Base-by-base conservation (phyloP, 2,797 vertebrate species). In the Coilia nasus region DNA sequence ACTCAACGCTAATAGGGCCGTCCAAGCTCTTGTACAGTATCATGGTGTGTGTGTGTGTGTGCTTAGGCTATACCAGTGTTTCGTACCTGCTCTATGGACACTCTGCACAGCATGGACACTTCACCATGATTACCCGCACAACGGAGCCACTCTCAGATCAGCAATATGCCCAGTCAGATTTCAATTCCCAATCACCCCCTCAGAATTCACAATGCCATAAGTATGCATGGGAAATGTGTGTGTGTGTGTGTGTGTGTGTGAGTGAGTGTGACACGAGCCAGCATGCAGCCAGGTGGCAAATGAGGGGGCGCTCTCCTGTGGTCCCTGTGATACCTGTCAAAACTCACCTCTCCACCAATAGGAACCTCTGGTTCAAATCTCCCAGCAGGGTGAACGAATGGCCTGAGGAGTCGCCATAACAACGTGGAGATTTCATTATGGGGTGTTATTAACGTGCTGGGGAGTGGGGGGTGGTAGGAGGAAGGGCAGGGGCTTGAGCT, bases 341-440 rank as follows among this genome's bases (percentile, higher is more conserved):
- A 71, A 67, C 25, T 31, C 9, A 6, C 10, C 62, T 28, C 7
- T 54, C 64, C 64, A 71, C 64, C 28, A 31, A 71, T 35, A 28
- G 31, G 28, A 71, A 14, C 1, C 28, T 31, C 14, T 31, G 23
- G 62, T 3, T 67, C 25, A 67, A 67, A 7, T 67, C 7, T 31
- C 25, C 11, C 62, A 67, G 62, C 62, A 28, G 23, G 23, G 9
- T 28, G 23, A 28, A 25, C 25, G 12, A 9, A 12, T 75, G 67
- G 28, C 31, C 67, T 71, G 78, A 87, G 78, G 46, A 87, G 82
- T 78, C 85, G 44, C 82, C 85, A 87, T 84, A 67, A 87, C 85
- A 85, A 87, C 85, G 60, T 82, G 56, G 81, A 83, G 71, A 85
- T 85, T 87, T 85, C 57, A 81, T 84, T 85, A 86, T 87, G 86